A percentile compares a stretch with the other conserved stretches of the same genome.
These are phyloP conservation scores for Nephrotoma appendiculata DNA, from an alignment of 2,888 invertebrate genomes.

Conservation along the genomic window DNA sequence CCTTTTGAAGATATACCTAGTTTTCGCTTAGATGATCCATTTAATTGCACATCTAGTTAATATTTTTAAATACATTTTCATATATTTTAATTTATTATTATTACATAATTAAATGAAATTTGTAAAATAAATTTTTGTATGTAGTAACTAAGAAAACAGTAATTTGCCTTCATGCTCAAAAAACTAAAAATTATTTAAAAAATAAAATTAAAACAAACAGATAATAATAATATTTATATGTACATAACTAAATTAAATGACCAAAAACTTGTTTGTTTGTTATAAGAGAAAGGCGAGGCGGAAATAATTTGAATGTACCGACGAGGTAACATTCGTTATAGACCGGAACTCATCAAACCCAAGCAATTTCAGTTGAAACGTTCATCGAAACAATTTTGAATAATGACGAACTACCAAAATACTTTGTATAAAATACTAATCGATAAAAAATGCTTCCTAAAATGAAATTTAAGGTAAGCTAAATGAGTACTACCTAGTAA, in stretches of 20 bases:
- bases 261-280: background rate
- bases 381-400: no score
- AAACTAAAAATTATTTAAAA: background rate
- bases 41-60: constrained; percentile 33
- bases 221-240: background rate
- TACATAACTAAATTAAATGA: background rate
- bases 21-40: constrained; percentile 32
- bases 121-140: background rate
- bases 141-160: background rate
- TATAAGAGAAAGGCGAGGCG: background rate
- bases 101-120: background rate
- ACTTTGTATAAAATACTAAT: no score
- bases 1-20: constrained; percentile 54
- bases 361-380: no score
- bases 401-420: no score
- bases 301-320: no score
- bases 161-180: background rate
- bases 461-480: no score
- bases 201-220: background rate
- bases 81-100: background rate
- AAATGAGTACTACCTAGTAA: no score
- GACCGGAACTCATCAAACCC: no score
- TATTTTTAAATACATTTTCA: constrained; percentile 14
- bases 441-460: no score
- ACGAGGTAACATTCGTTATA: no score